Conservation (phyloP, 2,797 vertebrate species). For the Ctenopoma multispine region DNA sequence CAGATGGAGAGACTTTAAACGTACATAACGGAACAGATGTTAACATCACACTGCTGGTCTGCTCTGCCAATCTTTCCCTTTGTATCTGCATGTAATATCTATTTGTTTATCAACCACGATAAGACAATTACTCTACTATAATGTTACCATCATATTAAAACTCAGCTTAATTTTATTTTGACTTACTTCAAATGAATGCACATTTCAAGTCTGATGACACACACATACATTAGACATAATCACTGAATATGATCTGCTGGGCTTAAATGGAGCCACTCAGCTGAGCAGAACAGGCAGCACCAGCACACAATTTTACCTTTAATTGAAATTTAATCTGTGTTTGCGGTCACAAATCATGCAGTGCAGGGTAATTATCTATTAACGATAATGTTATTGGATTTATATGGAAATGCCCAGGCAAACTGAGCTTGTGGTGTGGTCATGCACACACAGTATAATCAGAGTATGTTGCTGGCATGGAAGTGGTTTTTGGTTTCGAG, state of each 20-base stretch:
- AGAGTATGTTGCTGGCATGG: constrained; percentile 60
- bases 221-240: constrained; percentile 60
- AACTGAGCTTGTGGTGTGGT: constrained; percentile 56
- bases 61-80: constrained; percentile 11
- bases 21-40: constrained; percentile 72
- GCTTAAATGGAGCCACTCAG: constrained; percentile 75
- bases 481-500: constrained; percentile 54
- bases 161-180: constrained; percentile 28
- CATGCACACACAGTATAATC: constrained; percentile 60
- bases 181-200: constrained; percentile 32
- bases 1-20: constrained; percentile 65
- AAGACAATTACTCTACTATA: constrained; percentile 8
- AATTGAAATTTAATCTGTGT: constrained; percentile 84
- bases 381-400: constrained; percentile 82
- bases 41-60: constrained; percentile 50
- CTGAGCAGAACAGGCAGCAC: constrained; percentile 64
- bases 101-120: constrained; percentile 30
- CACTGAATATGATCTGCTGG: constrained; percentile 59
- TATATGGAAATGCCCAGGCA: constrained; percentile 77
- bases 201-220: constrained; percentile 38
- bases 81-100: constrained; percentile 10
- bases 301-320: constrained; percentile 73
- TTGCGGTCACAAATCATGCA: constrained; percentile 80
- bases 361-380: constrained; percentile 81
- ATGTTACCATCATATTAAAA: constrained; percentile 16